Conservation (phyloP, 2,888 invertebrate genomes). For the Colletes collaris region DNA sequence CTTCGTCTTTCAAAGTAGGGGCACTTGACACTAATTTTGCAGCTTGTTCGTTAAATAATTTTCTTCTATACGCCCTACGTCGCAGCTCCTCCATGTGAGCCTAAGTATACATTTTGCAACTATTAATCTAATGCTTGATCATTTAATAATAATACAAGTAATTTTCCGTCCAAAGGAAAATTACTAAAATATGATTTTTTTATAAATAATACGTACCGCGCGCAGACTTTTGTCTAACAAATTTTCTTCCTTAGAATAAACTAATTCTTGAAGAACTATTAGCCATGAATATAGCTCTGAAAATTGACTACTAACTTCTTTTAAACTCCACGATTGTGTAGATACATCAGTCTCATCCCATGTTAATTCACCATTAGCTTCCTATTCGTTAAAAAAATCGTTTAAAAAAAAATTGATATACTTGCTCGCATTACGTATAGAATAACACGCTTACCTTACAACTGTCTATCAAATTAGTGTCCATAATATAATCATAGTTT, state of each 20-base stretch:
- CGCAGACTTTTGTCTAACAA: conserved; percentile 88
- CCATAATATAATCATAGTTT: conserved; percentile 97
- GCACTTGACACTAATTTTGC: conserved; percentile 87
- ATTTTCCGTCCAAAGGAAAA: not conserved
- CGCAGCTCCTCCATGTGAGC: conserved; percentile 90
- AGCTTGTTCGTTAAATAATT: conserved; percentile 91
- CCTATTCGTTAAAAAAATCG: conserved; percentile 83
- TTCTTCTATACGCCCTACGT: conserved; percentile 88
- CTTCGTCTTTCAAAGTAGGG: conserved; percentile 87
- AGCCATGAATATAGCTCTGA: conserved; percentile 92
- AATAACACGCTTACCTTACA: conserved; percentile 87
- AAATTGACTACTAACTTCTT: conserved; percentile 91
- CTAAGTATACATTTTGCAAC: conserved; percentile 81
- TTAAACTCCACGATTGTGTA: conserved; percentile 88
- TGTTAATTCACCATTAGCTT: conserved; percentile 90
- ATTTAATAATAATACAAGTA: not conserved
- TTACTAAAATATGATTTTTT: conserved; percentile 30
- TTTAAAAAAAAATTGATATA: not conserved
- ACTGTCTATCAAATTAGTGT: conserved; percentile 95
- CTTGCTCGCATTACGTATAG: not conserved
- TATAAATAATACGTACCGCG: conserved; percentile 83
- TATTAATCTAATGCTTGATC: conserved; percentile 1
- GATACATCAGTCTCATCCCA: conserved; percentile 86
- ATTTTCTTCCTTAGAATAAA: conserved; percentile 90
- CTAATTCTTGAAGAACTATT: conserved; percentile 90